Base-by-base conservation (phyloP, 2,888 invertebrate genomes). In the Plebejus melissa region DNA sequence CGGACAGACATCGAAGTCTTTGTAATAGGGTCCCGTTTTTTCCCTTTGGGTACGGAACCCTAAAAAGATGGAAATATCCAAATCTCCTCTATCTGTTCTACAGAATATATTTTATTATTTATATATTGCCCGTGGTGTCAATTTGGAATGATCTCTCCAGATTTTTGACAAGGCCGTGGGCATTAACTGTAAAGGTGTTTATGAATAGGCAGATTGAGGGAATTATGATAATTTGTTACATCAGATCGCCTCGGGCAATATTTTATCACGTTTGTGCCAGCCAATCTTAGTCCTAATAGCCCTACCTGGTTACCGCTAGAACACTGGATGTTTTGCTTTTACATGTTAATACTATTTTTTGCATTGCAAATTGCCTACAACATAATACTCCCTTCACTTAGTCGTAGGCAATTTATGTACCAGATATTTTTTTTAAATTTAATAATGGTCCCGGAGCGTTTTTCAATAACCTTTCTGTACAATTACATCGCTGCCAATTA, bases 381-480 rank as follows among this genome's bases (percentile, higher is more conserved):
- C 65, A 65, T 60, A 60, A 60, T 65, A 65, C 65, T 13, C 13
- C 65, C 32, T 16, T 32, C 65, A 65, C 32, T 32, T 36, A 16
- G 65, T 65, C 58, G 58, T 65, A 65, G 32, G 32, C 32, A 36
- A 13, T 36, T 65, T 65, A 16, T 65, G 4, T 54, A 16, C 16
- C 16, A 65, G 65, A 38, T 41, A 22, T 54, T 54, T 54, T 54
- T 41, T 70, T 41, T 32, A 2, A 22, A 46, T 22, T 72, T 72
- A 72, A 72, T 72, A 72, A 71, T n/a, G 54, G 70, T 41, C 70
- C 54, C 16, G 32, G 16, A 72, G 72, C 50, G 16, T 72, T 72
- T 54, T 72, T 50, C 72, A 72, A 54, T 72, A 72, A 54, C 50
- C 72, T 54, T 65, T 72, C 72, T 72, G 11, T 50, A 72, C 72